Base-by-base conservation (phyloP, 2,797 vertebrate genomes). In the Nothura maculosa region DNA sequence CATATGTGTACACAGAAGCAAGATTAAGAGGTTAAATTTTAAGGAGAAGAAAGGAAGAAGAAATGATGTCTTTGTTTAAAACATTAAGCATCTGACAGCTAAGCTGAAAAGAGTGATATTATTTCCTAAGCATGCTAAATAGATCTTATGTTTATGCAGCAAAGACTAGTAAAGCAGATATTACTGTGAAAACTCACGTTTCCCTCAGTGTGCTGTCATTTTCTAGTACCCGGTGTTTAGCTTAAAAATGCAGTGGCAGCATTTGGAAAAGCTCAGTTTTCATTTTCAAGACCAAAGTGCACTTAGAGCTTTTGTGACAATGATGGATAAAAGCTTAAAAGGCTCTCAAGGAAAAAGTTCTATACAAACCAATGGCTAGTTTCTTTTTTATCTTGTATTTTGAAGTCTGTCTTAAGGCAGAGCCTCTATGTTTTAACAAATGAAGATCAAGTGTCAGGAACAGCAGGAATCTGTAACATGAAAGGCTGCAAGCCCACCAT, bases 61-160 rank as follows among this genome's bases (percentile, higher is more conserved):
- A 50, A 40, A 2, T 19, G 5, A 22, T 43, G 5, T 0, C 34
- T 15, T 80, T 66, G 52, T 17, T 54, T 0, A 47, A 73, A 50
- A 13, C 52, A n/a, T 76, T 87, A 40, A 75, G 11, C 67, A 34
- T 18, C 42, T 42, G 21, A 9, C 47, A 50, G n/a, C 42, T 76
- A 15, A 58, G 50, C 17, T 79, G 32, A 30, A 38, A 62, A 17
- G 7, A 6, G 1, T 5, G 2, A 1, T 38, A 38, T 78, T 87
- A 20, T 21, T 80, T 80, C 30, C 40, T 57, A 61, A 79, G 11
- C 27, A 57, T 64, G 17, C 11, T 77, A 70, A 67, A 19, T n/a
- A 52, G 15, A 52, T 45, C 7, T 80, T 68, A 45, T 40, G 69
- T 79, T 77, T 89, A 30, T 70, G 25, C n/a, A 74, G 25, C 52